phyloP scores from a whole-genome alignment of 2,888 invertebrate species.

The Drosophila recens region DNA sequence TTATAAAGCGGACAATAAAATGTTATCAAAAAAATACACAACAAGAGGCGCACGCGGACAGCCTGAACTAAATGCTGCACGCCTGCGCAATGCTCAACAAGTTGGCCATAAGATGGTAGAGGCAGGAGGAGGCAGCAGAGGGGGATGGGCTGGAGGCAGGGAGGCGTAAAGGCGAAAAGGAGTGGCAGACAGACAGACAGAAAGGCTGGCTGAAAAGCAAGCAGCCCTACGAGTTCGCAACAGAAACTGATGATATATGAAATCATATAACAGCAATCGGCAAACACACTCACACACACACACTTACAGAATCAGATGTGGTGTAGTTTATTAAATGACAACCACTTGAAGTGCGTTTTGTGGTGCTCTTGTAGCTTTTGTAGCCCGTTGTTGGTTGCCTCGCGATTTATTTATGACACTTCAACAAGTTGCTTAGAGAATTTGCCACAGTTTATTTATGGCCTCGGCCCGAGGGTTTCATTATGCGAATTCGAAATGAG shows the following conservation, averaged over 20 bases:
- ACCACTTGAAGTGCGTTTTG: slow-evolving; percentile 56
- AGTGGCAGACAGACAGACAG: slow-evolving; percentile 11
- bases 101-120: slow-evolving; percentile 12
- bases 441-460: slow-evolving; percentile 79
- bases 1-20: slow-evolving; percentile 81
- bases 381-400: slow-evolving; percentile 4
- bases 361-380: slow-evolving; percentile 22
- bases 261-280: slow-evolving; percentile 80
- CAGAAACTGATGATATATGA: slow-evolving; percentile 77
- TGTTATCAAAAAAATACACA: slow-evolving; percentile 76
- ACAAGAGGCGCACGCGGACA: slow-evolving; percentile 68
- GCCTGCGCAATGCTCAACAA: slow-evolving; percentile 79
- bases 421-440: slow-evolving; percentile 77
- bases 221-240: slow-evolving; percentile 9
- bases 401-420: slow-evolving; percentile 74
- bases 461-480: slow-evolving; percentile 30
- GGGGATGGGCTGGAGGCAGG: not conserved
- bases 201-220: not conserved
- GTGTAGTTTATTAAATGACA: slow-evolving; percentile 80
- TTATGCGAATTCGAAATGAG: slow-evolving; percentile 54
- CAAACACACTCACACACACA: slow-evolving; percentile 54
- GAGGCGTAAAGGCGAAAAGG: not conserved
- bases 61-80: slow-evolving; percentile 81
- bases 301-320: slow-evolving; percentile 24
- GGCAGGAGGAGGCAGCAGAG: not conserved